These are phyloP conservation scores for Geopemphigus sp. DNA, from an alignment of 1,140 invertebrate genomes.

Conservation along the genomic window DNA sequence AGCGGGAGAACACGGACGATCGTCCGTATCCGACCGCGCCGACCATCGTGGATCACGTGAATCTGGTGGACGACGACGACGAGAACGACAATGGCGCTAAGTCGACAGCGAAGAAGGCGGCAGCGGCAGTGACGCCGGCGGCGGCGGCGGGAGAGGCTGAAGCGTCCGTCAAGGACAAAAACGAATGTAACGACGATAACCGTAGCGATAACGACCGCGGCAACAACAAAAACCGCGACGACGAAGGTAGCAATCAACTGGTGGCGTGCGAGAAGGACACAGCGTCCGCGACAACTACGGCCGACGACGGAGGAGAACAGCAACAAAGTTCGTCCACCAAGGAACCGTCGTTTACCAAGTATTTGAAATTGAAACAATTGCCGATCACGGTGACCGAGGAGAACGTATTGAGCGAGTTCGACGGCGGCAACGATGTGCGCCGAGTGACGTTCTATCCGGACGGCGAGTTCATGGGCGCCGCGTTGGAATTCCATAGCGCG, in stretches of 20 bases:
- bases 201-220: no score
- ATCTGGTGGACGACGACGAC: constrained; percentile 2
- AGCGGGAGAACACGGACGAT: constrained; percentile 23
- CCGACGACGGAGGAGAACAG: no score
- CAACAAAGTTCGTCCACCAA: no score
- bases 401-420: background rate
- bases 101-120: background rate
- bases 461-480: constrained; percentile 20
- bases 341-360: background rate
- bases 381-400: constrained; percentile 37
- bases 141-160: no score
- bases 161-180: no score
- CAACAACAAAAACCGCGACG: no score
- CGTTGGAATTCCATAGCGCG: background rate
- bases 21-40: background rate
- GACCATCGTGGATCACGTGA: constrained; percentile 17
- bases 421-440: background rate
- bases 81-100: background rate
- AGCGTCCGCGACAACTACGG: no score
- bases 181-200: no score
- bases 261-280: background rate
- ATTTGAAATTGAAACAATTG: constrained; percentile 21
- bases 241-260: background rate
- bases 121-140: background rate
- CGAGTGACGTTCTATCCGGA: constrained; percentile 9